A percentile compares a stretch with the other conserved stretches of the same genome.
phyloP scores from a whole-genome alignment of 1,140 invertebrate genomes.

The Micrasema longulum region DNA sequence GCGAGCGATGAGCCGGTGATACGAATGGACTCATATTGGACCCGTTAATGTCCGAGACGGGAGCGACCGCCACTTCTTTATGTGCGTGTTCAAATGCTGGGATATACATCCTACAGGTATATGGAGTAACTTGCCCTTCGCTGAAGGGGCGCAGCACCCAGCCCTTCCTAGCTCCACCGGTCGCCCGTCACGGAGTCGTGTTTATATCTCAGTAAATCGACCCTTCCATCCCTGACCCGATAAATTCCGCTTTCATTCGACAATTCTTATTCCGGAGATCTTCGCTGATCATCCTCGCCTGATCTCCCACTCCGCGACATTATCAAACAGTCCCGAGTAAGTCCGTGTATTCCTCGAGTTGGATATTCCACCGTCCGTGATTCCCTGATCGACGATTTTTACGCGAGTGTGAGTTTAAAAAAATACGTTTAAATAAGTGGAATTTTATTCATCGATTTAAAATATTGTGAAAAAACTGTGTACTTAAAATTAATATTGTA shows the following conservation, averaged over 20 bases:
- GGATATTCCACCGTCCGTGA: not conserved
- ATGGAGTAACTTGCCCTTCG: not conserved
- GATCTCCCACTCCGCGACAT: too few relatives aligned
- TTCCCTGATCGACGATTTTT: not conserved
- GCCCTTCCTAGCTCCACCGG: too few relatives aligned
- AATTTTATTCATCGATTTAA: too few relatives aligned
- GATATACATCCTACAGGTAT: conserved; percentile 54
- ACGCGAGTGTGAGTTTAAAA: too few relatives aligned
- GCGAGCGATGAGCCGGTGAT: conserved; percentile 44
- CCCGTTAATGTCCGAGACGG: conserved; percentile 41
- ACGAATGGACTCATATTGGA: conserved; percentile 42
- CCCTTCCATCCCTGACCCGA: too few relatives aligned
- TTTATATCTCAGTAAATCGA: too few relatives aligned
- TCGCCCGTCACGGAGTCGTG: not conserved
- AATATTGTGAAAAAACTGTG: too few relatives aligned
- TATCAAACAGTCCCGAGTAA: not conserved
- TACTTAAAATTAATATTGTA: too few relatives aligned
- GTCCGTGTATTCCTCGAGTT: not conserved
- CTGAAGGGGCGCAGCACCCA: not conserved
- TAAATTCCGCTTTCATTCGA: too few relatives aligned
- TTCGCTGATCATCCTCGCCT: too few relatives aligned
- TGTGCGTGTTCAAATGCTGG: conserved; percentile 50
- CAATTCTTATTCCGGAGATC: too few relatives aligned
- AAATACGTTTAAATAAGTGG: too few relatives aligned
- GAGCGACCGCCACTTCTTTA: conserved; percentile 46